These are phyloP conservation scores for Pelvicachromis taeniatus DNA, from an alignment of 2,113 vertebrate species.

Conservation along the genomic window DNA sequence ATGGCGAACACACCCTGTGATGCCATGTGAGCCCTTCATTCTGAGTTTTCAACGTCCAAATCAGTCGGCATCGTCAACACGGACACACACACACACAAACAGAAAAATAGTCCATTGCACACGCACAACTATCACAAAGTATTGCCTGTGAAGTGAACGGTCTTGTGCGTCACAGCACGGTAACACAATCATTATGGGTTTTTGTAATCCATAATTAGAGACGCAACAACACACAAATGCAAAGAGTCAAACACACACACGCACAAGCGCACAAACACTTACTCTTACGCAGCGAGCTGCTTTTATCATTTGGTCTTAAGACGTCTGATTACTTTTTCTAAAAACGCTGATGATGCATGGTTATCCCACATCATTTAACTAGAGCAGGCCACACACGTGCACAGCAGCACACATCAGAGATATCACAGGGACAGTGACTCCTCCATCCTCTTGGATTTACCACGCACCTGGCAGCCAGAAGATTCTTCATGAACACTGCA, in stretches of 20 bases:
- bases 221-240: slow-evolving; percentile 43
- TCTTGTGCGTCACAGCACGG: slow-evolving; percentile 46
- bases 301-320: slow-evolving; percentile 14
- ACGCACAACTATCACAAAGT: slow-evolving; percentile 26
- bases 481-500: background rate
- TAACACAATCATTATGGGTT: slow-evolving; percentile 60
- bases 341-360: slow-evolving; percentile 27
- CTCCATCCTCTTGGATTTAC: background rate
- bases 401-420: slow-evolving; percentile 43
- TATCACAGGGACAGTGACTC: background rate
- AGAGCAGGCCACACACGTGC: slow-evolving; percentile 26
- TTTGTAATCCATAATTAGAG: slow-evolving; percentile 69
- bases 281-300: background rate
- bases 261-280: background rate
- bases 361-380: slow-evolving; percentile 38
- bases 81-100: background rate
- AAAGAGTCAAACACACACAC: slow-evolving; percentile 23
- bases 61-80: background rate
- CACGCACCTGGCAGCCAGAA: slow-evolving; percentile 41
- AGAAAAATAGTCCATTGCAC: background rate
- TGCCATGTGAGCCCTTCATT: slow-evolving; percentile 14
- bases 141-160: slow-evolving; percentile 23
- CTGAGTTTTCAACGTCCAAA: slow-evolving; percentile 1
- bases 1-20: slow-evolving; percentile 25
- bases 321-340: slow-evolving; percentile 29